These are phyloP conservation scores for Cyprinodon tularosa DNA, from an alignment of 2,113 vertebrate species.

Conservation along the genomic window DNA sequence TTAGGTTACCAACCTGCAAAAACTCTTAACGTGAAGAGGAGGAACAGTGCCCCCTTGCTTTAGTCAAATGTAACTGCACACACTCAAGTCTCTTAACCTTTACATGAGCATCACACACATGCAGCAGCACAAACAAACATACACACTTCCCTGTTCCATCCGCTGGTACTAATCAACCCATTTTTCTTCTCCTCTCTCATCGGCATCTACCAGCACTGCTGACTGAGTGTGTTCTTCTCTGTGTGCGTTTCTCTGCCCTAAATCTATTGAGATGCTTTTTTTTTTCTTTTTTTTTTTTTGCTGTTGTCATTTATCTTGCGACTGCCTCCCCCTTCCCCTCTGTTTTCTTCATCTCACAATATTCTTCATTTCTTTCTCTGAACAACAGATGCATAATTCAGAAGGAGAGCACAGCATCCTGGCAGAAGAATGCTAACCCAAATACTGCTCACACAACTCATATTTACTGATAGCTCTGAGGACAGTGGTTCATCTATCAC, in stretches of 20 bases:
- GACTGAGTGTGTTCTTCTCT: slow-evolving; percentile 14
- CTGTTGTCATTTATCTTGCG: slow-evolving; percentile 73
- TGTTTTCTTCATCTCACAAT: slow-evolving; percentile 40
- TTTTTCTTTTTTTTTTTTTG: slow-evolving; percentile 61
- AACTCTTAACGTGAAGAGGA: slow-evolving; percentile 30
- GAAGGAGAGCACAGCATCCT: slow-evolving; percentile 42
- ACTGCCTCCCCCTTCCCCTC: slow-evolving; percentile 23
- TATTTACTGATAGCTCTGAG: slow-evolving; percentile 22
- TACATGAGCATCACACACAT: slow-evolving; percentile 43
- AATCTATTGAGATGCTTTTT: slow-evolving; percentile 69
- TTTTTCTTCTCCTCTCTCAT: slow-evolving; percentile 66
- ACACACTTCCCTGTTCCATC: slow-evolving; percentile 52
- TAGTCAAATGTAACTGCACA: slow-evolving; percentile 42
- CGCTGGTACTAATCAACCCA: slow-evolving; percentile 67
- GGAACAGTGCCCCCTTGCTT: slow-evolving; percentile 73
- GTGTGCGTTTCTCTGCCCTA: slow-evolving; percentile 27
- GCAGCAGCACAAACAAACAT: slow-evolving; percentile 30
- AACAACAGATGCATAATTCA: slow-evolving; percentile 74
- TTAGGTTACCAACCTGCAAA: background rate
- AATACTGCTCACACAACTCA: slow-evolving; percentile 35
- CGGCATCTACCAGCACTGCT: slow-evolving; percentile 19
- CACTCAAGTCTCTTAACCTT: slow-evolving; percentile 27
- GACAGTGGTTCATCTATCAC: slow-evolving; percentile 15
- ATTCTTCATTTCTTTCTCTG: slow-evolving; percentile 65
- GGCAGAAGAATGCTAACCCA: slow-evolving; percentile 55